These are phyloP conservation scores for Microchrysa polita DNA, from an alignment of 2,888 invertebrate species.

Conservation along the genomic window DNA sequence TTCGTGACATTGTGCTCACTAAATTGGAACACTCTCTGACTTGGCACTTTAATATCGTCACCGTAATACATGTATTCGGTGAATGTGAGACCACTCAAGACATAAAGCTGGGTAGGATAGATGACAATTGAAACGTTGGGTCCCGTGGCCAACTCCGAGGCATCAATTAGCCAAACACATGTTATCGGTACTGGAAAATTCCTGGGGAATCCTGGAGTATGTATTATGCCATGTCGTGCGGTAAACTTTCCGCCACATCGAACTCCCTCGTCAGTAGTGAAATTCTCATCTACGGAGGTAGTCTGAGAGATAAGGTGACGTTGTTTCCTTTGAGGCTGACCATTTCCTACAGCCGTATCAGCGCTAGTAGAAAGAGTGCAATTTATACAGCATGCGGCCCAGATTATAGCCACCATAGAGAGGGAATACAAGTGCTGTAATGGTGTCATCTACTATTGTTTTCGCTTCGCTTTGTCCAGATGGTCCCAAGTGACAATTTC, in stretches of 20 bases:
- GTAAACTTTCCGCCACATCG: slow-evolving; percentile 75
- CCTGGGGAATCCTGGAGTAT: slow-evolving; percentile 86
- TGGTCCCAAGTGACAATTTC: slow-evolving; percentile 37
- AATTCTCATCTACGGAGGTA: slow-evolving; percentile 25
- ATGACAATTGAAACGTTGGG: slow-evolving; percentile 79
- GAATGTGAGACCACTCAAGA: slow-evolving; percentile 79
- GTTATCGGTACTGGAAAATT: slow-evolving; percentile 83
- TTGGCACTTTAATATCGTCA: slow-evolving; percentile 73
- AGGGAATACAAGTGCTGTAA: slow-evolving; percentile 51
- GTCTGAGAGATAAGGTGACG: slow-evolving; percentile 21
- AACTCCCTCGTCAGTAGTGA: not conserved
- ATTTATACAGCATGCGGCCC: slow-evolving; percentile 52
- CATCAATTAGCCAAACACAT: slow-evolving; percentile 89
- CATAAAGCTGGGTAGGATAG: slow-evolving; percentile 89
- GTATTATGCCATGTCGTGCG: slow-evolving; percentile 75
- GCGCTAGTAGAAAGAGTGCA: slow-evolving; percentile 47
- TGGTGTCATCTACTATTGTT: slow-evolving; percentile 55
- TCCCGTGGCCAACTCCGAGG: slow-evolving; percentile 69
- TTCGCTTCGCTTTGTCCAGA: slow-evolving; percentile 35
- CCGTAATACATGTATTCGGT: slow-evolving; percentile 82
- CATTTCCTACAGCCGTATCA: not conserved
- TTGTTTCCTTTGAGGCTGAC: slow-evolving; percentile 17
- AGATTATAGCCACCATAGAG: slow-evolving; percentile 53
- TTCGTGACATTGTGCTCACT: slow-evolving; percentile 79
- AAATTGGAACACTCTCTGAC: slow-evolving; percentile 73